Conservation (phyloP, 2,888 invertebrate genomes). For the Cantharis rufa region DNA sequence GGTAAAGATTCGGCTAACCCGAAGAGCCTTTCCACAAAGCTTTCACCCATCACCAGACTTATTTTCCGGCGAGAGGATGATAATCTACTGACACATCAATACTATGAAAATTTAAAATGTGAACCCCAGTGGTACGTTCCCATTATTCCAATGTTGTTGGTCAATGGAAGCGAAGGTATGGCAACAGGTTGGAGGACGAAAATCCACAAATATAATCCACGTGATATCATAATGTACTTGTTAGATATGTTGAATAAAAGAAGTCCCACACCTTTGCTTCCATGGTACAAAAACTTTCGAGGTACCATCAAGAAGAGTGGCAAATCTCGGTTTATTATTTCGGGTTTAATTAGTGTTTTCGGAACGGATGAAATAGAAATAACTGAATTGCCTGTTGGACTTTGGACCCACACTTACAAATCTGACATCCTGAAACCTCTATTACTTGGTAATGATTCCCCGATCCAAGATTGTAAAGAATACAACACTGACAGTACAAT, state of each 20-base stretch:
- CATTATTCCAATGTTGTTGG: conserved; percentile 93
- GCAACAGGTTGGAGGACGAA: conserved; percentile 99
- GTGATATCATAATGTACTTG: conserved; percentile 85
- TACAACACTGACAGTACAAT: no score
- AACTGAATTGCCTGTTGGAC: conserved; percentile 79
- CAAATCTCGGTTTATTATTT: conserved; percentile 64
- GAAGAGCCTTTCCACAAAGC: conserved; percentile 93
- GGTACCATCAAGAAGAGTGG: conserved; percentile 76
- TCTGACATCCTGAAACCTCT: conserved; percentile 90
- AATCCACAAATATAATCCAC: conserved; percentile 93
- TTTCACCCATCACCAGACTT: conserved; percentile 80
- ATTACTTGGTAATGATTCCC: conserved; percentile 65
- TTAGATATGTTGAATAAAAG: conserved; percentile 80
- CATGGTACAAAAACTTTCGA: conserved; percentile 68
- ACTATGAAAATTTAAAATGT: conserved; percentile 93
- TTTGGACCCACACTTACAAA: conserved; percentile 96
- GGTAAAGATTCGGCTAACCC: no score
- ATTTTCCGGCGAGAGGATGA: conserved; percentile 91
- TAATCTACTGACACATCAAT: conserved; percentile 81
- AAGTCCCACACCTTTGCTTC: conserved; percentile 63
- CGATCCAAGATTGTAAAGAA: no score
- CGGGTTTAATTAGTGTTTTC: conserved; percentile 85
- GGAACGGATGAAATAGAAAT: conserved; percentile 59
- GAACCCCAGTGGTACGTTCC: conserved; percentile 95
- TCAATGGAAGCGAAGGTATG: conserved; percentile 97